Evolutionary conservation across 2,113 vertebrate genomes (phyloP).

Genomic region (Callocephalon fimbriatum): DNA sequence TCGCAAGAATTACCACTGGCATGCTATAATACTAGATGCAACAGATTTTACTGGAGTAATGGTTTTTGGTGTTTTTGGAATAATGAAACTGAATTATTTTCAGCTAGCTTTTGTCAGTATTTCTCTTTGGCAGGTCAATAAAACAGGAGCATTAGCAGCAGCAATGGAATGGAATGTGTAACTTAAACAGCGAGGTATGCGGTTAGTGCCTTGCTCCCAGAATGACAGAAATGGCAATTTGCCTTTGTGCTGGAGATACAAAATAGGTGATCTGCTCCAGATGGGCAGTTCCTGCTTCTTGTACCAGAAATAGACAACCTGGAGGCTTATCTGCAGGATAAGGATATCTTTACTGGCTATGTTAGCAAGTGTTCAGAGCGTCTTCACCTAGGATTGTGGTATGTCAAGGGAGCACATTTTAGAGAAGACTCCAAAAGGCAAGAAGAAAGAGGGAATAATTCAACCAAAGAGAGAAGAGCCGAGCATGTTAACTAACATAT

Average conservation of each 20-base stretch:
- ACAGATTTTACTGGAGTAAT: neutral
- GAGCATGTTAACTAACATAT: neutral
- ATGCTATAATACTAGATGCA: neutral
- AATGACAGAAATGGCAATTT: neutral
- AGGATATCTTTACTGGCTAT: neutral
- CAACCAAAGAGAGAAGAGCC: neutral
- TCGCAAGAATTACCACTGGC: neutral
- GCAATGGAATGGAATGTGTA: neutral
- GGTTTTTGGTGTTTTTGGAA: neutral
- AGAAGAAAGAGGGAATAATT: neutral
- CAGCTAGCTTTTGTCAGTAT: neutral
- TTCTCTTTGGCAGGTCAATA: neutral
- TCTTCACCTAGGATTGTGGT: neutral
- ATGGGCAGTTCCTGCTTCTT: accelerated
- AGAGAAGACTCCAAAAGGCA: neutral
- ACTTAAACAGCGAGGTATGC: neutral
- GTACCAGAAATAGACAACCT: neutral
- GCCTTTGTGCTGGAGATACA: neutral
- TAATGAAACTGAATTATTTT: neutral
- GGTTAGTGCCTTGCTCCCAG: neutral
- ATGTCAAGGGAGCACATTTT: neutral
- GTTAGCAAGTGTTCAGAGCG: neutral
- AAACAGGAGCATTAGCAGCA: neutral
- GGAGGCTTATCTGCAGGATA: neutral
- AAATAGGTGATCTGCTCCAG: neutral